Conservation (phyloP, 2,888 invertebrate species). For the Sphecodes monilicornis region DNA sequence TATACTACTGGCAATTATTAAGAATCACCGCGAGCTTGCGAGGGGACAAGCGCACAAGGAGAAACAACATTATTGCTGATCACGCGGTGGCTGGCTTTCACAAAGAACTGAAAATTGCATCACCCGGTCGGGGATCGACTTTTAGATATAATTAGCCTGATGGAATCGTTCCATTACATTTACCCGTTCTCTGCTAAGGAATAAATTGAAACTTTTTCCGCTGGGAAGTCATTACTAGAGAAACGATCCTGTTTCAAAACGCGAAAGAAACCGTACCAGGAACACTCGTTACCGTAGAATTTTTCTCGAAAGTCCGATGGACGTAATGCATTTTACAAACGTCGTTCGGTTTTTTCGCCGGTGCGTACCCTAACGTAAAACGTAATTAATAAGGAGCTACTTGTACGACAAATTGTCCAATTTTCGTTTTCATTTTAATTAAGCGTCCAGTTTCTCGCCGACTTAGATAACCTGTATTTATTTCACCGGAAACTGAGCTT, state of each 20-base stretch:
- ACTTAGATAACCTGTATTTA: neutral
- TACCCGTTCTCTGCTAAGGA: constrained; percentile 3
- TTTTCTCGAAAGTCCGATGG: neutral
- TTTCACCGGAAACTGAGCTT: neutral
- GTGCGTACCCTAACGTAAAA: neutral
- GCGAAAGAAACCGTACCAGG: neutral
- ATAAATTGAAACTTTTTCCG: constrained; percentile 22
- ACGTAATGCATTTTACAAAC: neutral
- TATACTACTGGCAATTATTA: constrained; percentile 35
- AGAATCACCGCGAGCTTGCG: constrained; percentile 23
- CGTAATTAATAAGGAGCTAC: neutral
- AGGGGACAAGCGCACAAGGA: constrained; percentile 17
- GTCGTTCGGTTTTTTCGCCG: neutral
- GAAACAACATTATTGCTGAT: constrained; percentile 23
- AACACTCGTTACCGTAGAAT: constrained; percentile 25
- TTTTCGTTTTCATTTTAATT: neutral
- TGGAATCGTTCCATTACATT: constrained; percentile 33
- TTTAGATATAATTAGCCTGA: constrained; percentile 44
- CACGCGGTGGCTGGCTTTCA: constrained; percentile 30
- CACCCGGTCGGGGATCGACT: constrained; percentile 14
- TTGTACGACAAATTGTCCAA: neutral
- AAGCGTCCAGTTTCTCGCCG: neutral
- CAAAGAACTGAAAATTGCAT: constrained; percentile 37
- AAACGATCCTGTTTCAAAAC: constrained; percentile 14
- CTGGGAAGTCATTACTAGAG: constrained; percentile 28